Percentiles rank a stretch among this genome's conserved stretches.
phyloP scores from a whole-genome alignment of 2,888 invertebrate species.

The Kryphioiulus occultus region DNA sequence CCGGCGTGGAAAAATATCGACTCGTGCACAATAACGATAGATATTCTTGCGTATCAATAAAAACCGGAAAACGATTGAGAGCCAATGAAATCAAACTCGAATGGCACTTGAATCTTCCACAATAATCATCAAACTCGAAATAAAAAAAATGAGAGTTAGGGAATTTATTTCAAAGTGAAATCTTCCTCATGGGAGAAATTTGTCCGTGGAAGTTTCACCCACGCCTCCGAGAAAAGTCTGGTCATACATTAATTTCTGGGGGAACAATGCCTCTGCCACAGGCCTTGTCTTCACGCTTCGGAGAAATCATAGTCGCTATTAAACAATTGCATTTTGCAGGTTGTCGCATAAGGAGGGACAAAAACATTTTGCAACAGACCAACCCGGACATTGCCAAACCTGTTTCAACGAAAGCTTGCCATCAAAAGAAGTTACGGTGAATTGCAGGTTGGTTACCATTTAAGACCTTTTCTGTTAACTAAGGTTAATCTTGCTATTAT shows the following conservation, averaged over 20 bases:
- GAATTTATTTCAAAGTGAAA: background rate
- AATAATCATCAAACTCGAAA: background rate
- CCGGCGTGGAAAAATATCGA: slow-evolving; percentile 1
- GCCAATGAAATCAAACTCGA: background rate
- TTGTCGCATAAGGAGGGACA: background rate
- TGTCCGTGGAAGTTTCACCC: background rate
- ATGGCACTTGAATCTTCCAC: background rate
- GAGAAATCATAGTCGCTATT: background rate
- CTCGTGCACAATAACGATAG: background rate
- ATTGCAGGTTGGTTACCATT: background rate
- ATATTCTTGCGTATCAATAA: slow-evolving; percentile 13
- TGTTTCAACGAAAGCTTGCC: background rate
- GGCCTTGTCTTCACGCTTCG: background rate
- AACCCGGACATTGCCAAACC: background rate
- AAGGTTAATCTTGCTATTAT: too few relatives aligned
- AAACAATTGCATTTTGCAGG: background rate
- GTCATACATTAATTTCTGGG: background rate
- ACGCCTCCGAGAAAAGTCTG: background rate
- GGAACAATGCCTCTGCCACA: background rate
- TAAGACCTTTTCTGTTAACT: background rate
- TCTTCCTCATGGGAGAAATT: slow-evolving; percentile 35
- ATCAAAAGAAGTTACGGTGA: background rate
- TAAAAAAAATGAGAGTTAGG: background rate
- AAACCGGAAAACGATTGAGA: background rate
- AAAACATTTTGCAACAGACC: background rate